Conservation (phyloP, 2,888 invertebrate species). For the Meliscaeva auricollis region DNA sequence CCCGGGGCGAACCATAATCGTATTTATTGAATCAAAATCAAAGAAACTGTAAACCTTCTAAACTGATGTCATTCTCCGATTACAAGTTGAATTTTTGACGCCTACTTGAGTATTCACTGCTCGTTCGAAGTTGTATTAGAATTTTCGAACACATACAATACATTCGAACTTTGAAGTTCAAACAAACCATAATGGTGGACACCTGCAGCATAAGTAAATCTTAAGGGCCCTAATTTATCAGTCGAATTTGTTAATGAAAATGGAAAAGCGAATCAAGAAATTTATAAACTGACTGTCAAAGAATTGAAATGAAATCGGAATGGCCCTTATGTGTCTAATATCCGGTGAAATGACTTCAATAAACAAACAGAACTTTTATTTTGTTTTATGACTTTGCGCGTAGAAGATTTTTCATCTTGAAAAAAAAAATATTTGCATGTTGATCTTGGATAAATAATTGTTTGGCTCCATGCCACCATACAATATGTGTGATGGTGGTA, state of each 20-base stretch:
- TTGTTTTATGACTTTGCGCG: constrained; percentile 31
- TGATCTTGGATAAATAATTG: constrained; percentile 73
- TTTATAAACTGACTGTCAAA: constrained; percentile 26
- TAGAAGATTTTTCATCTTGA: constrained; percentile 51
- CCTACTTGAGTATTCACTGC: constrained; percentile 57
- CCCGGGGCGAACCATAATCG: constrained; percentile 50
- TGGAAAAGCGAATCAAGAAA: neutral
- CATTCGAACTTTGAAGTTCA: neutral
- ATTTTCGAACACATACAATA: constrained; percentile 26
- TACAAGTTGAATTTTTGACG: constrained; percentile 58
- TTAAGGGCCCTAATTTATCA: neutral
- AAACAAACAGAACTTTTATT: constrained; percentile 41
- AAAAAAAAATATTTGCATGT: constrained; percentile 66
- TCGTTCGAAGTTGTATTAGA: constrained; percentile 17
- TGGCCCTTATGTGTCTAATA: constrained; percentile 28
- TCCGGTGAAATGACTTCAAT: constrained; percentile 31
- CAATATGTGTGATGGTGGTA: constrained; percentile 19
- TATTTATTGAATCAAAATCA: constrained; percentile 64
- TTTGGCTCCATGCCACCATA: constrained; percentile 64
- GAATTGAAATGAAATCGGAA: neutral
- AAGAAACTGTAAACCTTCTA: constrained; percentile 57
- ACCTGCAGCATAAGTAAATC: constrained; percentile 27
- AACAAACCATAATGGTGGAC: constrained; percentile 5
- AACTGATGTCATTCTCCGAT: constrained; percentile 61
- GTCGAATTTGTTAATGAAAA: neutral